These are phyloP conservation scores for Uloborus plumipes DNA, from an alignment of 2,888 invertebrate genomes.

Conservation along the genomic window DNA sequence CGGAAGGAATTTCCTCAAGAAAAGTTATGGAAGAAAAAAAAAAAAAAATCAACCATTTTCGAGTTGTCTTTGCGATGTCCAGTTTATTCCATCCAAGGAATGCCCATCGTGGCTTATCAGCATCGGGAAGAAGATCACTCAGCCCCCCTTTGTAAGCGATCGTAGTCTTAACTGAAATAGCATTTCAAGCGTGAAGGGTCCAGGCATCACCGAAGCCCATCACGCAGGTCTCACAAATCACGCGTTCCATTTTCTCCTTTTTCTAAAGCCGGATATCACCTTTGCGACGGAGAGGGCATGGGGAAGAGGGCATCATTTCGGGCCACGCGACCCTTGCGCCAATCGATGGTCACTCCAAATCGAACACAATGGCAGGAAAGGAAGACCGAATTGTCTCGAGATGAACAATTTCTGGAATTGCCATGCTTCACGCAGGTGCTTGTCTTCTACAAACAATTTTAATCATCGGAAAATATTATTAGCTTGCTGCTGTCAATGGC, in stretches of 20 bases:
- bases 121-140: neutral
- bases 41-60: no score
- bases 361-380: slow-evolving; percentile 28
- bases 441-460: no score
- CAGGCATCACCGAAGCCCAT: neutral
- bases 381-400: no score
- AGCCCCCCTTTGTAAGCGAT: neutral
- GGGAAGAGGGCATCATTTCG: slow-evolving; percentile 53
- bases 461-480: no score
- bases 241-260: slow-evolving; percentile 54
- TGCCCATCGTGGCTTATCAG: neutral
- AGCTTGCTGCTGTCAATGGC: no score
- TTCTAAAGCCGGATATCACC: slow-evolving; percentile 61
- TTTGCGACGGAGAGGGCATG: slow-evolving; percentile 49
- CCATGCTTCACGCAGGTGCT: no score
- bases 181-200: slow-evolving; percentile 43
- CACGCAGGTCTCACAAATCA: slow-evolving; percentile 45
- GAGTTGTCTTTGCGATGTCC: no score
- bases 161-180: slow-evolving; percentile 21
- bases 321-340: slow-evolving; percentile 53
- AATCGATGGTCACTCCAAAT: no score
- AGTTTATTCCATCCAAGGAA: neutral
- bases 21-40: no score
- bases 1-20: no score
- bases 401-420: no score